phyloP scores from a whole-genome alignment of 2,888 invertebrate species.

The Ceriagrion tenellum region DNA sequence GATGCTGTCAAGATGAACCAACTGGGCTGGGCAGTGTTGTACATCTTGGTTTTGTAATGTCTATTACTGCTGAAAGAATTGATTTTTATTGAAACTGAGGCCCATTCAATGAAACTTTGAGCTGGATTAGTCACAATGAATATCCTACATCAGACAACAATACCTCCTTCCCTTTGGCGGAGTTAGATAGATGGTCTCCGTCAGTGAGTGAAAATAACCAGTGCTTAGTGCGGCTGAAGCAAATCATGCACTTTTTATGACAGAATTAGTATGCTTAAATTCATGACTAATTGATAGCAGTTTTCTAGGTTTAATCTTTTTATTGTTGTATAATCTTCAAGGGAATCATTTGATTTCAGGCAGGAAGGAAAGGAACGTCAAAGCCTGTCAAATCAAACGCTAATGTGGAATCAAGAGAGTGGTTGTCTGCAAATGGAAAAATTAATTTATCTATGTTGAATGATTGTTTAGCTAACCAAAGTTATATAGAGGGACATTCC shows the following conservation, averaged over 20 bases:
- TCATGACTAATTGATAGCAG: background rate
- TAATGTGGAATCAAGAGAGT: constrained; percentile 58
- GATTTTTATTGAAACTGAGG: too few species aligned
- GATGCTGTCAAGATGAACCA: too few species aligned
- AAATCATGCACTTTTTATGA: background rate
- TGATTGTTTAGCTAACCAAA: constrained; percentile 71
- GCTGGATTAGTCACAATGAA: too few species aligned
- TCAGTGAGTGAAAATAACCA: too few species aligned
- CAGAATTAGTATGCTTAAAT: background rate
- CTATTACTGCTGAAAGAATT: too few species aligned
- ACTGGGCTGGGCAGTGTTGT: too few species aligned
- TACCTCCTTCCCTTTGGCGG: too few species aligned
- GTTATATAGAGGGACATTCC: constrained; percentile 73
- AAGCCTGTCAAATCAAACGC: constrained; percentile 57
- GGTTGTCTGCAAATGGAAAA: constrained; percentile 43
- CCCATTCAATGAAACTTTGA: too few species aligned
- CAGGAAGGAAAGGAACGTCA: constrained; percentile 66
- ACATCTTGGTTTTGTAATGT: too few species aligned
- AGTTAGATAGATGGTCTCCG: too few species aligned
- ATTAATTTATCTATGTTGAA: constrained; percentile 70
- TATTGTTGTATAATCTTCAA: background rate
- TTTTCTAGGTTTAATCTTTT: background rate
- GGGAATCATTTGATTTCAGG: constrained; percentile 65
- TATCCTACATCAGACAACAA: too few species aligned
- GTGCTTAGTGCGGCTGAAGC: too few species aligned